Base-by-base conservation (phyloP, 2,113 vertebrate genomes). In the Butorides virescens region DNA sequence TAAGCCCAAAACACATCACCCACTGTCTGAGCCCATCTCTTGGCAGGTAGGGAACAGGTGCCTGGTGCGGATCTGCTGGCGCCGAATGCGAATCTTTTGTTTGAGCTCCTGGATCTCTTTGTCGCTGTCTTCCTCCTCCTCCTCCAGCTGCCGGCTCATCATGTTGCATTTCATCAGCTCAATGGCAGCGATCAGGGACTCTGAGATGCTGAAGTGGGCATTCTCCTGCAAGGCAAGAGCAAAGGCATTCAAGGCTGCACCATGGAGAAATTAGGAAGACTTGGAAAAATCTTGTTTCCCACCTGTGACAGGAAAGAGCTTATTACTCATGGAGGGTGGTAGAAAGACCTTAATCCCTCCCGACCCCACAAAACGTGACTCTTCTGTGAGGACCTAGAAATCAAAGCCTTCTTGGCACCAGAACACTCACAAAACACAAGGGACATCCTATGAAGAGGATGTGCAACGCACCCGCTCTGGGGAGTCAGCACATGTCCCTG, bases 151-250 rank as follows among this genome's bases (percentile, higher is more conserved):
- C 59, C 98, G 98, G 82, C 95, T 98, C 96, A 98, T 98, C 98
- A 99, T 98, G 97, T 99, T 99, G 97, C 99, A 99, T 89, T 99
- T 99, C 99, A 99, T 99, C 74, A 99, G 98, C 97, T 99, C 99
- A 20, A 99, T 99, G 95, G 99, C 99, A 10, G 99, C 99, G 0
- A 99, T 99, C 21, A 99, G 98, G 5, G 99, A 99, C 97, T 99
- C 99, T 0, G 99, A 99, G 96, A 99, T 99, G 95, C 99, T 99
- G 95, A 99, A 99, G 97, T 99, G 99, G 71, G 99, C 99, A 3
- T 99, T 99, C 89, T 99, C 99, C 99, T 99, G 97, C 22, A 80
- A 39, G 58, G 72, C 61, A 92, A 75, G 13, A 62, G 17, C 42
- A 82, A 80, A 89, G 84, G 36, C 19, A 62, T 86, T 74, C 49